A percentile compares a stretch with the other conserved stretches of the same genome.
Evolutionary conservation across 2,113 vertebrate species (phyloP).

Genomic region (Alouatta palliata): DNA sequence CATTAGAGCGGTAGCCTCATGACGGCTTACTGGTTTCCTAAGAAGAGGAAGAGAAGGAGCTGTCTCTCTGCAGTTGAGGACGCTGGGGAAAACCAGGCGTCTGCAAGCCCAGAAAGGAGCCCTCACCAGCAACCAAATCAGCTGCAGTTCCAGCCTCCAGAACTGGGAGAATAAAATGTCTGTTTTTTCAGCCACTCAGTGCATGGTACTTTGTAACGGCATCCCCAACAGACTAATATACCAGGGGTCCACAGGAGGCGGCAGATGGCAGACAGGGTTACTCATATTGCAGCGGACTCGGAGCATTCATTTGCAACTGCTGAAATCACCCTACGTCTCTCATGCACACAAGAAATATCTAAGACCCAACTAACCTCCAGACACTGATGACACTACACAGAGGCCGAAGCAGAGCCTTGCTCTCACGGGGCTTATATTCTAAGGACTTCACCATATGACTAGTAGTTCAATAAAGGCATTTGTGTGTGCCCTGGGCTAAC

Average conservation of each 20-base stretch:
- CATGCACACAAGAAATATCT: background rate
- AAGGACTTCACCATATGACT: background rate
- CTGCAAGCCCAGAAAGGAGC: background rate
- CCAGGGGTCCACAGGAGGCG: background rate
- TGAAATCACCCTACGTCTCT: background rate
- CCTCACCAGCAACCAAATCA: background rate
- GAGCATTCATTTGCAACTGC: background rate
- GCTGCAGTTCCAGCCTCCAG: background rate
- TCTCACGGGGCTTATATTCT: background rate
- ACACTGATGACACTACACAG: background rate
- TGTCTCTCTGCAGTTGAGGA: background rate
- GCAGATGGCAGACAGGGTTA: background rate
- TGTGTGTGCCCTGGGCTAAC: background rate
- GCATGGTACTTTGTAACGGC: background rate
- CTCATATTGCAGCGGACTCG: too few relatives aligned
- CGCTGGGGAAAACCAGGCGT: background rate
- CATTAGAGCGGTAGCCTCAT: background rate
- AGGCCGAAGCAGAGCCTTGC: background rate
- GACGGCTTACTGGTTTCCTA: background rate
- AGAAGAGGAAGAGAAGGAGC: background rate
- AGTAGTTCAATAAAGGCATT: background rate
- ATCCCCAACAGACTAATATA: background rate
- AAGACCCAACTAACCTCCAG: background rate
- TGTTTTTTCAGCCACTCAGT: background rate
- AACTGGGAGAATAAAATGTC: background rate